Percentiles rank a stretch among this genome's conserved stretches.
phyloP scores from a whole-genome alignment of 2,888 invertebrate species.

The Zelleria hepariella region DNA sequence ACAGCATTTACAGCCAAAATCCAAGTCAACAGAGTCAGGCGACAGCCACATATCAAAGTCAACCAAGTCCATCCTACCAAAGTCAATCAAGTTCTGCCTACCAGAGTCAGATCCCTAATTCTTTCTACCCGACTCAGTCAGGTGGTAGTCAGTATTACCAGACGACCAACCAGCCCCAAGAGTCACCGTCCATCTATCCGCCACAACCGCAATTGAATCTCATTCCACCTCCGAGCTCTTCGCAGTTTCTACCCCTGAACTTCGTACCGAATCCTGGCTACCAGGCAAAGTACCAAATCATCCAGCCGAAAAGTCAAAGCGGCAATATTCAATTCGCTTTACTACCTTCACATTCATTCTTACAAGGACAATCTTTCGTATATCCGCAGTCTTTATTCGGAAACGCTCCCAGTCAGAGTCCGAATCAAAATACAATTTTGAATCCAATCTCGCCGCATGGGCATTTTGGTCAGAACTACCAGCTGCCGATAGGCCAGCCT shows the following conservation, averaged over 20 bases:
- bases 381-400: slow-evolving; percentile 37
- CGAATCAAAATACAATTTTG: slow-evolving; percentile 30
- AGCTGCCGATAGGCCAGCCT: slow-evolving; percentile 34
- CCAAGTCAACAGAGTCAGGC: slow-evolving; percentile 29
- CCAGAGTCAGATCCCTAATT: slow-evolving; percentile 43
- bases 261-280: slow-evolving; percentile 55
- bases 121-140: slow-evolving; percentile 54
- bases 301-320: slow-evolving; percentile 41
- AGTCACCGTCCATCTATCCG: slow-evolving; percentile 23
- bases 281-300: slow-evolving; percentile 56
- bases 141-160: slow-evolving; percentile 42
- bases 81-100: slow-evolving; percentile 30
- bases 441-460: slow-evolving; percentile 29
- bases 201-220: slow-evolving; percentile 38
- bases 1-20: slow-evolving; percentile 49
- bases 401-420: slow-evolving; percentile 4
- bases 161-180: slow-evolving; percentile 26
- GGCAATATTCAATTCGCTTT: slow-evolving; percentile 51
- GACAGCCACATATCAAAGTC: slow-evolving; percentile 37
- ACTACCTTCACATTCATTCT: slow-evolving; percentile 41
- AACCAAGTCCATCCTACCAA: slow-evolving; percentile 20
- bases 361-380: slow-evolving; percentile 30
- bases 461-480: slow-evolving; percentile 36
- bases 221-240: slow-evolving; percentile 33
- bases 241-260: slow-evolving; percentile 52